These are phyloP conservation scores for Mus spretus DNA, from an alignment of 2,797 vertebrate genomes.

Conservation along the genomic window DNA sequence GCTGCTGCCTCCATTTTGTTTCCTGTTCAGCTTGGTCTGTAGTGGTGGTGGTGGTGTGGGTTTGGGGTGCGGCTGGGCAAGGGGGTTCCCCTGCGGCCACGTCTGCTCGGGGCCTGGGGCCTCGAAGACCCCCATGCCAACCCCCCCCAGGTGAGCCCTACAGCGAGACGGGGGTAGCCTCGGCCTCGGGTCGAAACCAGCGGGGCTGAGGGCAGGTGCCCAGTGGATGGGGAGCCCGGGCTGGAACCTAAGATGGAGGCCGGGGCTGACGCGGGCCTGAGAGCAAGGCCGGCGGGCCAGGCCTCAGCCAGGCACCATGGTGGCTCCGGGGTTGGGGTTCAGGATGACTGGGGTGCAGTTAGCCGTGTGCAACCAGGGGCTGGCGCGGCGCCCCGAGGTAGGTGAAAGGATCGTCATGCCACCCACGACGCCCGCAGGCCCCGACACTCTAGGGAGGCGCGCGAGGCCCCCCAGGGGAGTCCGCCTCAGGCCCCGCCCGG, in stretches of 20 bases:
- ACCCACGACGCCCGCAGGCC: slow-evolving; percentile 83
- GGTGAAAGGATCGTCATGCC: slow-evolving; percentile 67
- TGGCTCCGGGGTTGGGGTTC: slow-evolving; percentile 62
- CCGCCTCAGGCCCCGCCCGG: slow-evolving; percentile 73
- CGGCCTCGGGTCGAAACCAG: slow-evolving; percentile 73
- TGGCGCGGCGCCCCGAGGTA: slow-evolving; percentile 72
- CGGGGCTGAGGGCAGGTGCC: slow-evolving; percentile 82
- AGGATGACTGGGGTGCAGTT: neutral
- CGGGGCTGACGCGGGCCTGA: slow-evolving; percentile 80
- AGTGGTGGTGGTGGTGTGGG: slow-evolving; percentile 80
- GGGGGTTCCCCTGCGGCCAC: slow-evolving; percentile 79
- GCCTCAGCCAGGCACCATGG: slow-evolving; percentile 67
- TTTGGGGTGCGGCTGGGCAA: slow-evolving; percentile 82
- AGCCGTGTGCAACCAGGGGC: slow-evolving; percentile 30
- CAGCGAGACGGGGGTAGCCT: slow-evolving; percentile 66
- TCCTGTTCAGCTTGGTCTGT: slow-evolving; percentile 84
- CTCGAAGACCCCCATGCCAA: slow-evolving; percentile 71
- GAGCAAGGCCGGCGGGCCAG: slow-evolving; percentile 73
- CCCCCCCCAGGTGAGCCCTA: slow-evolving; percentile 81
- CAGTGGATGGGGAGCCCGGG: slow-evolving; percentile 80
- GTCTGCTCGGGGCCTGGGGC: slow-evolving; percentile 75
- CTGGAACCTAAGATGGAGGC: slow-evolving; percentile 86
- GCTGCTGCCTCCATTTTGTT: slow-evolving; percentile 87
- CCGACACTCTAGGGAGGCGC: slow-evolving; percentile 42
- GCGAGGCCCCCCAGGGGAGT: slow-evolving; percentile 66